Conservation (phyloP, 37 sponge, comb jelly and placozoan species). For the Cladorhizidae sp. region DNA sequence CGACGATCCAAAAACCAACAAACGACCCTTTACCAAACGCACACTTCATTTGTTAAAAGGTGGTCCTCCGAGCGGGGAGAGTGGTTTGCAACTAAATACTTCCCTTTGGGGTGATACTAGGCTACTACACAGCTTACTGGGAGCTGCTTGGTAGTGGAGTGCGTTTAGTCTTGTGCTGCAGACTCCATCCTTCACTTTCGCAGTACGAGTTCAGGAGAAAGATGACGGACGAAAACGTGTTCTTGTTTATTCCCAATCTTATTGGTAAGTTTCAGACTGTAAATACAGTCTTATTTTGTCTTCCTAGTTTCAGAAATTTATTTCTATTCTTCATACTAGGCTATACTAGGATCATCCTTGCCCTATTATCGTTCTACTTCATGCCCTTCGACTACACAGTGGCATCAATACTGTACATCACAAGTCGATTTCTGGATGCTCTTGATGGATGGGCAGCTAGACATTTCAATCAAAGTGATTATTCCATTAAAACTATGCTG, state of each 20-base stretch:
- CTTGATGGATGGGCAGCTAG: conserved; percentile 89
- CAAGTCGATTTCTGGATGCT: conserved; percentile 75
- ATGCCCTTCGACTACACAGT: conserved; percentile 62
- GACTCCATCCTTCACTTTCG: too few relatives aligned
- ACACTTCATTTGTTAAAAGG: too few relatives aligned
- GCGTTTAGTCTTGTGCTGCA: too few relatives aligned
- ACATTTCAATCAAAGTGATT: conserved; percentile 65
- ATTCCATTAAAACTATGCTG: too few relatives aligned
- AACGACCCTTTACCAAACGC: too few relatives aligned
- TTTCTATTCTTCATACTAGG: conserved; percentile 55
- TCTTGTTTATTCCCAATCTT: conserved; percentile 82
- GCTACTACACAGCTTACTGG: too few relatives aligned
- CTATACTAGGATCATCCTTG: conserved; percentile 68
- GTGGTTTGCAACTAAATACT: too few relatives aligned
- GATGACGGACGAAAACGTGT: conserved; percentile 70
- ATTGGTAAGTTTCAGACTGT: conserved; percentile 58
- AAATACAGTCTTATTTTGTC: background rate
- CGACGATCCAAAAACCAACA: too few relatives aligned
- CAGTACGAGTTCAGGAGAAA: background rate
- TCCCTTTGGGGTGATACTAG: too few relatives aligned
- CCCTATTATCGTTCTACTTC: conserved; percentile 71
- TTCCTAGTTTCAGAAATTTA: background rate
- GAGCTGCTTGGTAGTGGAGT: too few relatives aligned
- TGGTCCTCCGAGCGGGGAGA: too few relatives aligned
- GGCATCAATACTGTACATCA: conserved; percentile 53